Conservation (phyloP, 2,113 vertebrate species). For the Xenopus tropicalis region UCB_Xtro_10.0 CM004445.2:41712001-41712500, state of each 20-base stretch:
- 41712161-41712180: not conserved
- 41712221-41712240: not conserved
- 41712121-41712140: constrained; percentile 20
- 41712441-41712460: too few relatives aligned
- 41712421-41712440: too few relatives aligned
- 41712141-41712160: constrained; percentile 23
- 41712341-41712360: not conserved
- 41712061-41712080: constrained; percentile 21
- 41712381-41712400: too few relatives aligned
- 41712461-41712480: too few relatives aligned
- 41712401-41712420: too few relatives aligned
- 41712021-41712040: constrained; percentile 6
- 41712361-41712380: too few relatives aligned
- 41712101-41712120: constrained; percentile 20
- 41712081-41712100: constrained; percentile 19
- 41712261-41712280: not conserved
- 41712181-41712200: not conserved
- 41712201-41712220: not conserved
- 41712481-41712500: too few relatives aligned
- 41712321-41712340: not conserved
- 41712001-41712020: constrained; percentile 32
- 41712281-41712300: constrained; percentile 6
- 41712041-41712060: constrained; percentile 15
- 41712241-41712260: not conserved
- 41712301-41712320: not conserved